phyloP scores from a whole-genome alignment of 2,113 vertebrate genomes.

The Boulengeromyrus knoepffleri region DNA sequence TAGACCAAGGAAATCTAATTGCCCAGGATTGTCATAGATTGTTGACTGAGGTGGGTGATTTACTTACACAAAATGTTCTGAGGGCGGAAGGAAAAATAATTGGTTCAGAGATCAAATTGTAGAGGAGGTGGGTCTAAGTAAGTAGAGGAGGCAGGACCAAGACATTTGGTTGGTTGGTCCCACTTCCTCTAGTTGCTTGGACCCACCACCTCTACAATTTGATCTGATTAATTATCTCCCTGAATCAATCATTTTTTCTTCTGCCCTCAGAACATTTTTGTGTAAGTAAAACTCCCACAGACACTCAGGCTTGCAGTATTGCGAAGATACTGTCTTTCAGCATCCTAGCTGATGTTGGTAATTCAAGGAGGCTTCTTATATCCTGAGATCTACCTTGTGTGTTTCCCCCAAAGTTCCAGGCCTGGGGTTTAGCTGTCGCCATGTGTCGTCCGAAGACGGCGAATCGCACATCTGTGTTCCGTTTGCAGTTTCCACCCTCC shows the following conservation, averaged over 20 bases:
- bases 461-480: background rate
- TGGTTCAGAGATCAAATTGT: no score
- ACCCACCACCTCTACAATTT: no score
- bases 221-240: no score
- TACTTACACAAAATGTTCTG: no score
- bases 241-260: no score
- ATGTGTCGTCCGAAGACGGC: background rate
- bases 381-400: background rate
- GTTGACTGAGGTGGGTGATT: background rate
- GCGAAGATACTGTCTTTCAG: background rate
- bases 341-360: background rate
- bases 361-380: background rate
- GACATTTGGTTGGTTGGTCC: no score
- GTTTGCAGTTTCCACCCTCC: background rate
- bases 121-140: background rate
- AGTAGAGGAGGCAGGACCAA: background rate
- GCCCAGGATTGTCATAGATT: background rate
- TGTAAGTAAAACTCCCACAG: no score
- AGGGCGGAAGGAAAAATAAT: no score
- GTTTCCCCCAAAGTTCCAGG: background rate
- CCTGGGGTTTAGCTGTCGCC: background rate
- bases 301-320: background rate
- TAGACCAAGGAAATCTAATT: background rate
- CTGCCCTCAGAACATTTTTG: no score
- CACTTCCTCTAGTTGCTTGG: no score